A percentile compares a stretch with the other conserved stretches of the same genome.
Evolutionary conservation across 1,140 invertebrate genomes (phyloP).

Genomic region (Stegodyphus mimosarum): DNA sequence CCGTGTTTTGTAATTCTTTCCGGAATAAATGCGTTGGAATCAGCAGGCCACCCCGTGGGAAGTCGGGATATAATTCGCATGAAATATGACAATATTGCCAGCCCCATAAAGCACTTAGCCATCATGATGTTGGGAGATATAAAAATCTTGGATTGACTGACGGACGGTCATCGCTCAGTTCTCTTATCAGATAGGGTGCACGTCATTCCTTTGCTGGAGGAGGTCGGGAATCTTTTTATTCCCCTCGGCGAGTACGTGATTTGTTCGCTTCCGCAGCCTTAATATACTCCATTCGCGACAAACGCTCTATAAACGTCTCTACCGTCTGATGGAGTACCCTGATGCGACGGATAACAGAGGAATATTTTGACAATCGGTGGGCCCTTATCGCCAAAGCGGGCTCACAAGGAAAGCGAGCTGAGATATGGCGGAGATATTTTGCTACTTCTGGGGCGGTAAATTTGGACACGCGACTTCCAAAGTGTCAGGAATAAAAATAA

Average conservation of each 20-base stretch:
- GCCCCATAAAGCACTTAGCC: conserved; percentile 15
- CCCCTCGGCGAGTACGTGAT: conserved; percentile 4
- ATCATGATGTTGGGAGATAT: neutral
- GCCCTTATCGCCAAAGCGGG: conserved; percentile 12
- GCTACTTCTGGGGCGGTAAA: conserved; percentile 28
- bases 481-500: conserved; percentile 39
- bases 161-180: conserved; percentile 26
- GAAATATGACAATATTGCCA: conserved; percentile 32
- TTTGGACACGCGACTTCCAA: conserved; percentile 4
- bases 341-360: conserved; percentile 34
- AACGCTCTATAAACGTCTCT: conserved; percentile 52
- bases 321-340: conserved; percentile 5
- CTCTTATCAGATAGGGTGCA: conserved; percentile 24
- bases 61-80: conserved; percentile 21
- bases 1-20: too few species aligned
- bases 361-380: conserved; percentile 49
- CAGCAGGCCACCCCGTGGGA: neutral
- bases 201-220: neutral
- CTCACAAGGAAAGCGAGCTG: conserved; percentile 4
- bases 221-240: neutral
- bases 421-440: conserved; percentile 20
- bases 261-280: conserved; percentile 25
- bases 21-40: too few species aligned
- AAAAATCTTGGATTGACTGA: conserved; percentile 22
- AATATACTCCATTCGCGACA: conserved; percentile 38